Conservation (phyloP, 2,797 vertebrate species). For the Malacoraja senta region DNA sequence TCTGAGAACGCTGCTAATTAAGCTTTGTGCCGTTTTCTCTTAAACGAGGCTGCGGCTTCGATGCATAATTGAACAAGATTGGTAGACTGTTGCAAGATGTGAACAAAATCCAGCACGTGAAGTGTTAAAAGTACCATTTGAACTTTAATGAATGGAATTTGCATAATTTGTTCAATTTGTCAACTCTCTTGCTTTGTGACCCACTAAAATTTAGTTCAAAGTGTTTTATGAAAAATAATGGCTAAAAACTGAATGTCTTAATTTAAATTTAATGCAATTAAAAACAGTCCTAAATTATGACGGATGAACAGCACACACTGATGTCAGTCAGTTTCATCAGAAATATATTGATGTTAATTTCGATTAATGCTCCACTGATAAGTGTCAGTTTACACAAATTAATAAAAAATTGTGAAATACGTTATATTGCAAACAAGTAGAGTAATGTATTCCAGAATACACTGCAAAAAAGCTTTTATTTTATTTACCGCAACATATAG, state of each 20-base stretch:
- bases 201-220: slow-evolving; percentile 90
- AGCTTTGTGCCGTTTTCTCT: not conserved
- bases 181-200: slow-evolving; percentile 68
- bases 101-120: slow-evolving; percentile 24
- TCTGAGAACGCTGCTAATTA: slow-evolving; percentile 28
- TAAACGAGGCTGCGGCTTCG: slow-evolving; percentile 5
- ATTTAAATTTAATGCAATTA: slow-evolving; percentile 98
- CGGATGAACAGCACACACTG: slow-evolving; percentile 85
- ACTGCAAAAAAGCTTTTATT: not conserved
- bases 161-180: slow-evolving; percentile 74
- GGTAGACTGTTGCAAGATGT: not conserved
- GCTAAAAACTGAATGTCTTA: slow-evolving; percentile 94
- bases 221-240: slow-evolving; percentile 97
- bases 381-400: slow-evolving; percentile 77
- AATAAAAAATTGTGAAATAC: slow-evolving; percentile 82
- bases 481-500: not conserved
- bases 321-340: slow-evolving; percentile 87
- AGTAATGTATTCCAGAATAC: not conserved
- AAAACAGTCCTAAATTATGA: slow-evolving; percentile 92
- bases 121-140: slow-evolving; percentile 56
- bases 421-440: slow-evolving; percentile 47
- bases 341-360: slow-evolving; percentile 68
- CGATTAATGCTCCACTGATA: slow-evolving; percentile 70
- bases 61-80: slow-evolving; percentile 24
- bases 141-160: slow-evolving; percentile 68